Percentiles rank a stretch among this genome's conserved stretches.
Evolutionary conservation across 2,113 vertebrate genomes (phyloP).

Genomic region (Poecile atricapillus): DNA sequence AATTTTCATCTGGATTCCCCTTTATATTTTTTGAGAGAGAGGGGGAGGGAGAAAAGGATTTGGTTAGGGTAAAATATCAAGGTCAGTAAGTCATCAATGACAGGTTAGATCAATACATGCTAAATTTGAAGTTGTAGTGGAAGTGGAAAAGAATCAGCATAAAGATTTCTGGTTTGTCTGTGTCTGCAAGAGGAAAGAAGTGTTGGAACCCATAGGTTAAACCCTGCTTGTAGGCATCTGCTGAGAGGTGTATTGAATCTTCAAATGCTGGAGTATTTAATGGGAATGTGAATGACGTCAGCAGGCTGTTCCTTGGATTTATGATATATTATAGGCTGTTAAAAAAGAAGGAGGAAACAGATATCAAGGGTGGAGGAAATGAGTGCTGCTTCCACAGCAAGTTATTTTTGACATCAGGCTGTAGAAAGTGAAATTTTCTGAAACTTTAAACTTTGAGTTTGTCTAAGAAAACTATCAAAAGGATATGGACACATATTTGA

Average conservation of each 20-base stretch:
- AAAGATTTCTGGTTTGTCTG: not conserved
- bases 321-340: not conserved
- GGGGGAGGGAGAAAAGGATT: not conserved
- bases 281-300: not conserved
- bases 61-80: not conserved
- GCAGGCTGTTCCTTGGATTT: not conserved
- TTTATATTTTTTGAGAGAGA: not conserved
- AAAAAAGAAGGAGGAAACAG: slow-evolving; percentile 12
- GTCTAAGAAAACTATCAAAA: not conserved
- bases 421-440: not conserved
- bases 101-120: not conserved
- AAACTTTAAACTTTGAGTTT: not conserved
- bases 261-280: slow-evolving; percentile 28
- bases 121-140: slow-evolving; percentile 23
- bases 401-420: slow-evolving; percentile 18
- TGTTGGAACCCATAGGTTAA: not conserved
- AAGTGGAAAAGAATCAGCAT: not conserved
- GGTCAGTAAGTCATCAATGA: not conserved
- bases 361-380: not conserved
- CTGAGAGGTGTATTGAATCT: not conserved
- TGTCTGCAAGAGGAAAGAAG: not conserved
- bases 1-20: not conserved
- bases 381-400: not conserved
- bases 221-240: not conserved
- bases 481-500: not conserved